Percentiles rank a stretch among this genome's conserved stretches.
phyloP scores from a whole-genome alignment of 2,797 vertebrate species.

The Enteromius viviparus region DNA sequence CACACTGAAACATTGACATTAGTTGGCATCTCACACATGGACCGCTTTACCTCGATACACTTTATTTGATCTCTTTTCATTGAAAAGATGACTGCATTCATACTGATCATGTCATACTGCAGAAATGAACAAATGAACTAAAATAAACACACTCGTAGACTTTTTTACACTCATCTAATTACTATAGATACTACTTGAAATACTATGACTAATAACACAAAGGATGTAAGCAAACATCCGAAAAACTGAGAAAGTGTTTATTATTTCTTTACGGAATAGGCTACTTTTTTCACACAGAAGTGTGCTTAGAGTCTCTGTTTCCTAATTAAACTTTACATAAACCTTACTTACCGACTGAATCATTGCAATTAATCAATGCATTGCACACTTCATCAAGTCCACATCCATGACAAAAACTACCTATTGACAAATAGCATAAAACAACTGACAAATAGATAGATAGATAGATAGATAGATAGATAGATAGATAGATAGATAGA shows the following conservation, averaged over 20 bases:
- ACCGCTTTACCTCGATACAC: not conserved
- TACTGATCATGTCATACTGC: not conserved
- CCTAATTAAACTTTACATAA: not conserved
- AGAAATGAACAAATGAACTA: not conserved
- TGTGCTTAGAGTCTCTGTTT: not conserved
- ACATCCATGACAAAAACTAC: not conserved
- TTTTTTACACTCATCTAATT: not conserved
- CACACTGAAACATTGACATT: not conserved
- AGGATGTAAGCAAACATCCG: not conserved
- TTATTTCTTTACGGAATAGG: not conserved
- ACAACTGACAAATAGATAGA: not conserved
- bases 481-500: not conserved
- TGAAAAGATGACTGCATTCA: not conserved
- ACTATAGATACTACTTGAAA: not conserved
- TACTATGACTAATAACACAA: not conserved
- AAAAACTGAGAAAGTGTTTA: not conserved
- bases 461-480: not conserved
- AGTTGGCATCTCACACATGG: not conserved
- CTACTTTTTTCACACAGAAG: not conserved
- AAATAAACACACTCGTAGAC: not conserved
- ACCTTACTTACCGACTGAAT: not conserved
- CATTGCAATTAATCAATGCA: not conserved
- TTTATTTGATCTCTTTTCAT: not conserved
- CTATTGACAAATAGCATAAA: not conserved
- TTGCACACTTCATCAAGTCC: not conserved